These are phyloP conservation scores for Drosophila recens DNA, from an alignment of 2,888 invertebrate species.

Conservation along the genomic window DNA sequence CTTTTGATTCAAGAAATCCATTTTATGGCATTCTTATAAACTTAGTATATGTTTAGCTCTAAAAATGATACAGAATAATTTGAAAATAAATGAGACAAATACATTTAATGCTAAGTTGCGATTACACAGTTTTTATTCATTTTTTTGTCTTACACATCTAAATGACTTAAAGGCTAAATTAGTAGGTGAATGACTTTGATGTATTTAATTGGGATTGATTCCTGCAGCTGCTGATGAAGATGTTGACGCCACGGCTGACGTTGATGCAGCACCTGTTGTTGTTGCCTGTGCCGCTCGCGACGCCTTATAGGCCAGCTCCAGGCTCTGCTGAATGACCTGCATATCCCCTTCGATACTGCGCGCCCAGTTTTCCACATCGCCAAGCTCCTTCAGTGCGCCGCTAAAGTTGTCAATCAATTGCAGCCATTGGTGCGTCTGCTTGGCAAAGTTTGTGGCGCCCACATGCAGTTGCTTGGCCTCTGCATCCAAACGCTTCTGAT, in stretches of 20 bases:
- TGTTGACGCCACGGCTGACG: constrained; percentile 9
- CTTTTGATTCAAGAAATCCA: background rate
- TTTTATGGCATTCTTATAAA: background rate
- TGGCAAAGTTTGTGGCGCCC: constrained; percentile 97
- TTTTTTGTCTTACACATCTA: background rate
- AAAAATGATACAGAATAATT: constrained; percentile 19
- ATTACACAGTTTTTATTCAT: constrained; percentile 3
- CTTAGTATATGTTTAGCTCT: background rate
- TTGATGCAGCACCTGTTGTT: constrained; percentile 39
- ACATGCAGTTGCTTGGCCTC: constrained; percentile 98
- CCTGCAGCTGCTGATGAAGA: constrained; percentile 1
- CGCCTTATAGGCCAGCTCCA: constrained; percentile 96
- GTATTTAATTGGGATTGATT: constrained; percentile 19
- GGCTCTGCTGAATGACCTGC: constrained; percentile 94
- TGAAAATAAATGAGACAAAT: constrained; percentile 30
- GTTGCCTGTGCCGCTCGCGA: constrained; percentile 85
- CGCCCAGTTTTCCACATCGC: constrained; percentile 99
- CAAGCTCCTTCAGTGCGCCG: constrained; percentile 96
- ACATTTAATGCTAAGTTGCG: background rate
- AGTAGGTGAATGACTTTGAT: background rate
- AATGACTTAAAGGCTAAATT: constrained; percentile 5
- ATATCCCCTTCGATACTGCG: constrained; percentile 98
- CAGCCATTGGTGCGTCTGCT: constrained; percentile 99
- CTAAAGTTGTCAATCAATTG: constrained; percentile 95
- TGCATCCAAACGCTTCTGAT: constrained; percentile 98